Evolutionary conservation across 1,140 invertebrate genomes (phyloP), one percentile per base, ranked within the genome.

Genomic region (Melanaphis sacchari): DNA sequence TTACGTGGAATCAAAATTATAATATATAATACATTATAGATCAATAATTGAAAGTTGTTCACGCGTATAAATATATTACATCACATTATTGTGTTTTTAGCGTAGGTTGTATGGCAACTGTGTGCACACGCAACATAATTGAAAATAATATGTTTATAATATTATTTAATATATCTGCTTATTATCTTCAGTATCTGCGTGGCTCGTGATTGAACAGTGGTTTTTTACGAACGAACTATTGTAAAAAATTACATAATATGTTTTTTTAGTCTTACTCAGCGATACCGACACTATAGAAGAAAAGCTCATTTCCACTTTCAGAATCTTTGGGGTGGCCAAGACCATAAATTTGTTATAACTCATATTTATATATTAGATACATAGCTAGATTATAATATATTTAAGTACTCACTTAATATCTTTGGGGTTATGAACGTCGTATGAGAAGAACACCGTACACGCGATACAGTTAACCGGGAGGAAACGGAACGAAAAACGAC

Each of bases 401-500:
- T 6, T 21, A 76, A 31, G 43, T 90, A 93, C 91, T 93, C 91
- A 93, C 91, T 52, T 93, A 43, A 52, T 49, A 26, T n/a, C 81
- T 54, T 31, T 49, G 22, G 81, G 81, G 43, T 84, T n/a, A 1
- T 4, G 11, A 54, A 93, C 46, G 59, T 85, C 38, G 21, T 24
- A 26, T 1, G 91, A 93, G 91, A 93, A 93, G 91, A 93, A 93
- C 91, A 93, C 91, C 91, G 91, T 38, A 52, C 18, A 21, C 81
- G 91, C 43, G 90, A 76, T 81, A 76, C 26, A 21, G 46, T 88
- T 36, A 24, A n/a, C 89, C 54, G 7, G 1, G 24, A 36, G 9
- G n/a, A 54, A 52, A 89, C 88, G 22, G n/a, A 54, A 76, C 59
- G 59, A 76, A 76, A 76, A 76, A 76, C 59, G 59, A 76, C 31